Base-by-base conservation (phyloP, 1,140 invertebrate species). In the Lutraria rhynchaena region DNA sequence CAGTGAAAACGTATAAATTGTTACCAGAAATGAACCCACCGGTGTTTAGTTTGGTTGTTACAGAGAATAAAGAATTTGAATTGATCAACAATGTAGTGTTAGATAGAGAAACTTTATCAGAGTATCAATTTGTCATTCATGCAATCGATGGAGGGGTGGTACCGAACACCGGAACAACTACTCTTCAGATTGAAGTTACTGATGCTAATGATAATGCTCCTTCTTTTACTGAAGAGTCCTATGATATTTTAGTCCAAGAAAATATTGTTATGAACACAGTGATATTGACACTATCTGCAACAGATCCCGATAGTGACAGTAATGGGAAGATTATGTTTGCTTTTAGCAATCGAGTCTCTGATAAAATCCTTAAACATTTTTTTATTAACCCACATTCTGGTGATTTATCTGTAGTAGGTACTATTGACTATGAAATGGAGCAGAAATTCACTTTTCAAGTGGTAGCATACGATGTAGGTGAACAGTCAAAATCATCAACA, bases 261-360 rank as follows among this genome's bases (percentile, higher is more conserved):
- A 95, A 95, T 53, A 46, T 81, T 0, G 11, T 46, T 2, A 9
- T 73, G 0, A 65, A 84, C 27, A 37, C 74, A 7, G 31, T 78
- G 53, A 81, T 89, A 15, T 27, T 89, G 24, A 37, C 69, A 58
- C 63, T 90, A 17, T 49, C 57, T 19, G 88, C 89, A 2, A 70
- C 22, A 0, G 89, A 91, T 71, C 24, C 60, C 13, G 90, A 91
- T 91, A 55, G n/a, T 13, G 87, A 85, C 17, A 19, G 71, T 22
- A 90, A 90, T 84, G 89, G 85, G 0, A 60, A 83, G 11, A 76
- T 91, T 24, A 69, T 76, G 13, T 99, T 97, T 93, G 95, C 95
- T 88, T 98, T 91, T 65, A 86, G 85, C 65, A 94, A 96, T 4
- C 97, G 97, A 4, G 98, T 98, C 91, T 96, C 71, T 96, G 98